Evolutionary conservation across 2,113 vertebrate species (phyloP).

Genomic region (Salvelinus fontinalis): DNA sequence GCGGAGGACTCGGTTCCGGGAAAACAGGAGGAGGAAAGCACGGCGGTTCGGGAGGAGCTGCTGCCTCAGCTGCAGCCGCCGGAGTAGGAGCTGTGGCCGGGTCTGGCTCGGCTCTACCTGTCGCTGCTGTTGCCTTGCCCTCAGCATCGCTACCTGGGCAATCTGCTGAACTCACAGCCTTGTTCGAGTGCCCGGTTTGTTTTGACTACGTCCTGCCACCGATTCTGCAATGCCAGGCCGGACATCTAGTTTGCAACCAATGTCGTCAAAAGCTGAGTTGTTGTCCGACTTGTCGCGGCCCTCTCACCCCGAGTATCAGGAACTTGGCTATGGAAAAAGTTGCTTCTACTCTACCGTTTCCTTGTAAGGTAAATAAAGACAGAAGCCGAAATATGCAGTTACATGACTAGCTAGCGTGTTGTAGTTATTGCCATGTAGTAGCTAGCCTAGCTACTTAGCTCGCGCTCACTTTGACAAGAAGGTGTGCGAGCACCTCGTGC

Average conservation of each 20-base stretch:
- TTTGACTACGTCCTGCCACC: conserved; percentile 80
- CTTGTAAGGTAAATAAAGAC: conserved; percentile 72
- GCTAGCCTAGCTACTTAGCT: too few relatives aligned
- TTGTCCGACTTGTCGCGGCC: conserved; percentile 77
- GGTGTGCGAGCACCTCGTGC: neutral
- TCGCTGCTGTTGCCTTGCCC: conserved; percentile 44
- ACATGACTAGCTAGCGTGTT: too few relatives aligned
- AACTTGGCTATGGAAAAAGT: conserved; percentile 84
- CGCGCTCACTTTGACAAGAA: neutral
- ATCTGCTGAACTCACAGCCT: conserved; percentile 72
- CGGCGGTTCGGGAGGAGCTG: conserved; percentile 54
- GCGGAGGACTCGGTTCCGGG: conserved; percentile 68
- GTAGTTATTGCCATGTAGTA: too few relatives aligned
- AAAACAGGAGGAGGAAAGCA: conserved; percentile 71
- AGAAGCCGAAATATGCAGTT: neutral
- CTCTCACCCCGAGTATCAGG: conserved; percentile 76
- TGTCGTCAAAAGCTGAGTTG: conserved; percentile 80
- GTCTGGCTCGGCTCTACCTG: conserved; percentile 49
- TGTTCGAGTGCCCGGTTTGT: conserved; percentile 79
- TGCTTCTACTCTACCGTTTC: conserved; percentile 76
- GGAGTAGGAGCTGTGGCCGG: conserved; percentile 58
- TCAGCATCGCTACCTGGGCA: conserved; percentile 53
- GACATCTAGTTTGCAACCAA: conserved; percentile 77
- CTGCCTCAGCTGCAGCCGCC: conserved; percentile 36
- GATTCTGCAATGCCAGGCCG: conserved; percentile 79